Base-by-base conservation (phyloP, 1,140 invertebrate species). In the Caenorhabditis briggsae region DNA sequence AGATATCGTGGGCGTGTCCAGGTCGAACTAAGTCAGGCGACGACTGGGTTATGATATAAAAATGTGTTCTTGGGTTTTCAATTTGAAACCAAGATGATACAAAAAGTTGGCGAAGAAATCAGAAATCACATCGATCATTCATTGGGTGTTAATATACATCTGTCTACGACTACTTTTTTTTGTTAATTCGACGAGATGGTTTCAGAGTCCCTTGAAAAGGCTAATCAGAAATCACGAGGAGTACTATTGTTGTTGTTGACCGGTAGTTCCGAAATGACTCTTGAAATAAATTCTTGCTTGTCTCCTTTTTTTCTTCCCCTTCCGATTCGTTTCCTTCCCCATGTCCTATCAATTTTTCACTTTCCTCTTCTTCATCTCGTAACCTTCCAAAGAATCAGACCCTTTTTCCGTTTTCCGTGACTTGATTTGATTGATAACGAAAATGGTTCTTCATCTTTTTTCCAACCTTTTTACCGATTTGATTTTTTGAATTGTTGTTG, bases 11-110 rank as follows among this genome's bases (percentile, higher is more conserved):
- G 65, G 65, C 65, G 65, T 74, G 65, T 7, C 16, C 65, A 9
- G 65, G 43, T 74, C 65, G 43, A 74, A 74, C 65, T 16, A 74
- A 74, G 65, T 74, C 65, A 74, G 65, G 65, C 65, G 65, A 74
- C 16, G 33, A 14, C 16, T 46, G 41, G 65, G 65, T 74, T 74
- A 16, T 46, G 9, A 74, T 65, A 65, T 65, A 65, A 65, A 59
- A 65, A n/a, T n/a, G 23, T 65, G 61, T 65, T 65, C 33, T 9
- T 20, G 58, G n/a, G 14, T 18, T 59, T 65, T 65, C 23, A 65
- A 33, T 65, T 33, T 33, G 33, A 33, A 33, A 33, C 33, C 61
- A 25, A 65, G 33, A 33, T 65, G 20, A 41, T 11, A 64, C 9
- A 41, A 64, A 64, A 33, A 33, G 11, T 64, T 25, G 23, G 41